Percentiles rank a stretch among this genome's conserved stretches.
Evolutionary conservation across 2,113 vertebrate genomes (phyloP).

Genomic region (Elanoides forficatus): DNA sequence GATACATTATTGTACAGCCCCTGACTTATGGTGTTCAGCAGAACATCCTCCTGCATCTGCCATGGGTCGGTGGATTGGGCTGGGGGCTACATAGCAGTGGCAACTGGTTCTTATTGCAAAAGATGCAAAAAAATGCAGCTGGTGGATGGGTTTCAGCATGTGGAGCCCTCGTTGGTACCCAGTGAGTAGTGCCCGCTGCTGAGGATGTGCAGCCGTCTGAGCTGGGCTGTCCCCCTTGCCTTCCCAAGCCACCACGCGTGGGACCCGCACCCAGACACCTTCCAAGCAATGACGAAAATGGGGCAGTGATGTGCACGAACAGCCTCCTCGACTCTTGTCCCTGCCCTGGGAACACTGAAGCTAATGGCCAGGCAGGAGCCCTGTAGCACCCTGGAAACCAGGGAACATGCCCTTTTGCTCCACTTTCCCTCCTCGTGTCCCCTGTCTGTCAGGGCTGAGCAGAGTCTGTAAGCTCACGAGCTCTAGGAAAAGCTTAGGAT

Average conservation of each 20-base stretch:
- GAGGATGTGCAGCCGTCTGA: fast-evolving
- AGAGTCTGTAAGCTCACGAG: not conserved
- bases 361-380: not conserved
- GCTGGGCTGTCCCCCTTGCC: not conserved
- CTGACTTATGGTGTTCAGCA: not conserved
- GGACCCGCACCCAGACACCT: fast-evolving
- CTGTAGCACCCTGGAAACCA: not conserved
- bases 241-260: fast-evolving
- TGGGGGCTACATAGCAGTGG: fast-evolving
- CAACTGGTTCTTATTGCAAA: not conserved
- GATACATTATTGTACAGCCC: fast-evolving
- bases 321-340: not conserved
- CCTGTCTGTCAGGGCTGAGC: fast-evolving
- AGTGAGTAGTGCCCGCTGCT: fast-evolving
- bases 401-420: not conserved
- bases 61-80: fast-evolving
- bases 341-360: not conserved
- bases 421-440: not conserved
- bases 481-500: fast-evolving
- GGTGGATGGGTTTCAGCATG: fast-evolving
- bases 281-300: fast-evolving
- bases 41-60: not conserved
- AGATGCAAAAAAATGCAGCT: not conserved
- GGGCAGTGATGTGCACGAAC: not conserved
- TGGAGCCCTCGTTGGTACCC: not conserved